A percentile compares a stretch with the other conserved stretches of the same genome.
phyloP scores from a whole-genome alignment of 2,888 invertebrate genomes.

The Lepidochrysops patricia region DNA sequence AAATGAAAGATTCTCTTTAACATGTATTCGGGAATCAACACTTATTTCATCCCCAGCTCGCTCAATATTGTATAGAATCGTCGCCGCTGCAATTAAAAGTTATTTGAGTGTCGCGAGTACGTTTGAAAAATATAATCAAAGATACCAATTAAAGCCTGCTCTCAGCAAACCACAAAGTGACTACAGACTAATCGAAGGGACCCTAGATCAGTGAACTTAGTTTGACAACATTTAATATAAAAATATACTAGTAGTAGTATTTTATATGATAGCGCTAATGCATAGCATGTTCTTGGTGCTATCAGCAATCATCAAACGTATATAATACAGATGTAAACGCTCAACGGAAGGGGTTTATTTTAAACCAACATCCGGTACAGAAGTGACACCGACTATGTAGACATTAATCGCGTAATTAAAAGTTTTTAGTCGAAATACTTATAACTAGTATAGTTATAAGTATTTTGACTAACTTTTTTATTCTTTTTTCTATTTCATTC shows the following conservation, averaged over 20 bases:
- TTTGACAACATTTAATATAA: neutral
- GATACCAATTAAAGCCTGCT: conserved; percentile 41
- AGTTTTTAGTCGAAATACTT: too few species aligned
- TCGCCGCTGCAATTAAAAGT: conserved; percentile 26
- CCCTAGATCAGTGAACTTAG: conserved; percentile 22
- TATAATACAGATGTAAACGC: too few species aligned
- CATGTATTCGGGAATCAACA: conserved; percentile 1
- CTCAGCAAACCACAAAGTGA: conserved; percentile 25
- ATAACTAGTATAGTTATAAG: too few species aligned
- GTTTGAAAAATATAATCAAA: conserved; percentile 38
- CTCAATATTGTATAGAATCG: conserved; percentile 3
- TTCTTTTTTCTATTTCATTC: too few species aligned
- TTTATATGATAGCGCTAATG: neutral
- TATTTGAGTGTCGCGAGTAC: conserved; percentile 23
- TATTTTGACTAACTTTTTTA: too few species aligned
- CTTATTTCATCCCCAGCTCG: neutral
- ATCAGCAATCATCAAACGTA: too few species aligned
- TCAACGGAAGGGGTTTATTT: too few species aligned
- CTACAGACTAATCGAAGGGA: conserved; percentile 24
- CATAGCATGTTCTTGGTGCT: too few species aligned
- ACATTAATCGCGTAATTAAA: too few species aligned
- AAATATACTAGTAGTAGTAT: too few species aligned
- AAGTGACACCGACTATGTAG: too few species aligned
- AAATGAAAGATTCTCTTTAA: neutral
- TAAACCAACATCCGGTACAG: too few species aligned